Conservation (phyloP, 2,113 vertebrate species). For the Ranitomeya variabilis region DNA sequence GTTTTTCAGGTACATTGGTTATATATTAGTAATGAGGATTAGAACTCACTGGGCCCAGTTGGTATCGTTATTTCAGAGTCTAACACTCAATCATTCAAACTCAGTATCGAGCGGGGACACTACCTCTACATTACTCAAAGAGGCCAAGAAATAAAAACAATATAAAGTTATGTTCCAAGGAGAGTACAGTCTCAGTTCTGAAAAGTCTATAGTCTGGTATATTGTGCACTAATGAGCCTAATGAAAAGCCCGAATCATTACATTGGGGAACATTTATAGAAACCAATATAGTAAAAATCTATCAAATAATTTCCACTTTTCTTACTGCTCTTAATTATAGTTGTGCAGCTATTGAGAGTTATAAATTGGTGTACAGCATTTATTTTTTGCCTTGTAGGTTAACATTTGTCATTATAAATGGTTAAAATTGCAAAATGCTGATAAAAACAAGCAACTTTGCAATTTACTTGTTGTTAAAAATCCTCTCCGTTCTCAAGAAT, state of each 20-base stretch:
- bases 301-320: too few species aligned
- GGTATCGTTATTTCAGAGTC: not conserved
- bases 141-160: not conserved
- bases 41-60: not conserved
- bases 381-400: too few species aligned
- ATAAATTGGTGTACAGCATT: too few species aligned
- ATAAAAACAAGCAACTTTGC: too few species aligned
- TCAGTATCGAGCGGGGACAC: not conserved
- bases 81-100: not conserved
- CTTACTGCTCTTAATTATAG: too few species aligned
- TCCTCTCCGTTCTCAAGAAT: too few species aligned
- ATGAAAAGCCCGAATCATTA: not conserved
- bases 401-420: too few species aligned
- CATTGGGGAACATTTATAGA: too few species aligned
- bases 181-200: not conserved
- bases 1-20: not conserved
- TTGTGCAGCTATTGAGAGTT: too few species aligned
- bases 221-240: not conserved
- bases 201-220: not conserved
- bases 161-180: not conserved
- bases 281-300: too few species aligned
- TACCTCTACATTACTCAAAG: not conserved
- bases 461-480: too few species aligned
- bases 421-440: too few species aligned
- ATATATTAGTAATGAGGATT: conserved; percentile 22